phyloP scores from a whole-genome alignment of 2,888 invertebrate genomes.

The Parnassius orleans region DNA sequence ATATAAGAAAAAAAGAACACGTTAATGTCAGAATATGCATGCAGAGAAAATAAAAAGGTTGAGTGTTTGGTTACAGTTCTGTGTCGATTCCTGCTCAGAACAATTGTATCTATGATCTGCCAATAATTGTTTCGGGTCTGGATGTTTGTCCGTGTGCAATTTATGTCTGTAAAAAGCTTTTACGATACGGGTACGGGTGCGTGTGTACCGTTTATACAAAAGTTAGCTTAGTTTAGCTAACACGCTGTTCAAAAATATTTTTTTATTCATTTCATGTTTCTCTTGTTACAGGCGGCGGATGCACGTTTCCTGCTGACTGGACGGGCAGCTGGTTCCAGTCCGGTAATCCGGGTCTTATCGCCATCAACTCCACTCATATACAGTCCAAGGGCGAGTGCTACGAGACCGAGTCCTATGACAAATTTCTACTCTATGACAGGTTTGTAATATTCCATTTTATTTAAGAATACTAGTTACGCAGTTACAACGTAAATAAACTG shows the following conservation, averaged over 20 bases:
- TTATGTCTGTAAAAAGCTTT: no score
- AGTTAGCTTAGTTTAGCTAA: background rate
- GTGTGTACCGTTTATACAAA: background rate
- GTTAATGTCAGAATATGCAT: no score
- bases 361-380: slow-evolving; percentile 83
- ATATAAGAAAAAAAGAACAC: no score
- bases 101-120: no score
- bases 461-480: no score
- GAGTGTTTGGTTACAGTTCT: no score
- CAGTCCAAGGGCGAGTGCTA: slow-evolving; percentile 85
- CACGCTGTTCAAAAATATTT: background rate
- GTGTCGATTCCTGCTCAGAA: no score
- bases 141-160: no score
- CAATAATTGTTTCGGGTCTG: no score
- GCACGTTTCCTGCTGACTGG: slow-evolving; percentile 86
- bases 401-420: slow-evolving; percentile 82
- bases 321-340: slow-evolving; percentile 88
- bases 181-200: no score
- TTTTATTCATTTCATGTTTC: background rate
- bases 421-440: slow-evolving; percentile 84
- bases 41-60: no score
- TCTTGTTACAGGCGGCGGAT: slow-evolving; percentile 79
- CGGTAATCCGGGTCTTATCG: slow-evolving; percentile 81
- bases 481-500: no score
- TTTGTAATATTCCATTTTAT: slow-evolving; percentile 39